These are phyloP conservation scores for Elgaria multicarinata DNA, from an alignment of 2,113 vertebrate genomes.

Conservation along the genomic window DNA sequence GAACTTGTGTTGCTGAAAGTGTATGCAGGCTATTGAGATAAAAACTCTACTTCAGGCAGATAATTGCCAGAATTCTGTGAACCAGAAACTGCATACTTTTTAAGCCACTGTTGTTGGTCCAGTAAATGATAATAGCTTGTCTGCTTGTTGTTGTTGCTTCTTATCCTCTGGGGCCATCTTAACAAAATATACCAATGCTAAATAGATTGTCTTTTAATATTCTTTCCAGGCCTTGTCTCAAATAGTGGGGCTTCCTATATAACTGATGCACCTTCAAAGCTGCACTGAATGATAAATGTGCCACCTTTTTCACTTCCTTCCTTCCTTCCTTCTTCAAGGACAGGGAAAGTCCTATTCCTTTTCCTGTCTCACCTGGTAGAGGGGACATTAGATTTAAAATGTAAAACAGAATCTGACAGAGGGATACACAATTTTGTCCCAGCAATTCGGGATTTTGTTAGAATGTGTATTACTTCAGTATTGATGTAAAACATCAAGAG, in stretches of 20 bases:
- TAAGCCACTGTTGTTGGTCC: background rate
- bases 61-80: background rate
- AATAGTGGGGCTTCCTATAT: background rate
- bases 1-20: background rate
- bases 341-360: background rate
- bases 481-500: background rate
- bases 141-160: background rate
- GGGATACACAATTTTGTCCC: background rate
- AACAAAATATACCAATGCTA: background rate
- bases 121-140: background rate
- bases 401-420: background rate
- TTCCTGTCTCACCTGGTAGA: background rate
- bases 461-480: background rate
- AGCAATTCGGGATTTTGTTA: background rate
- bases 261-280: background rate
- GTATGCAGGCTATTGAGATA: background rate
- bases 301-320: background rate
- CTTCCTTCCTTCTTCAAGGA: background rate
- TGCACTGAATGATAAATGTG: background rate
- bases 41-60: background rate
- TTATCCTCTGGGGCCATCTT: background rate
- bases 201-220: background rate
- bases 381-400: background rate
- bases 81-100: background rate
- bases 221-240: background rate